Evolutionary conservation across 2,888 invertebrate species (phyloP).

Genomic region (Diogma glabrata): DNA sequence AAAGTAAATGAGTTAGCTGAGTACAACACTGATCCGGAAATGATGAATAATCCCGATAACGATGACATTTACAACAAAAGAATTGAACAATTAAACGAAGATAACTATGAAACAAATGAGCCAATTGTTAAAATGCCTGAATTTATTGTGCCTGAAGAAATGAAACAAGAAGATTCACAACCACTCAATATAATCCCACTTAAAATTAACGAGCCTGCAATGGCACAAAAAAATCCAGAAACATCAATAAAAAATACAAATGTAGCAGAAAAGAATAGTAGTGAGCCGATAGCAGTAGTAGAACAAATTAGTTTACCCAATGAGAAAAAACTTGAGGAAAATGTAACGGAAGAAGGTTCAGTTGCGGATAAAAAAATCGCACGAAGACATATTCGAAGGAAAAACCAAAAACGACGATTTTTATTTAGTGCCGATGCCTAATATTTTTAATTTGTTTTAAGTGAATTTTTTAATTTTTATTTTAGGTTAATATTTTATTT

Average conservation of each 20-base stretch:
- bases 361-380: conserved; percentile 3
- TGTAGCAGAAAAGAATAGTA: not conserved
- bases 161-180: no score
- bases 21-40: not conserved
- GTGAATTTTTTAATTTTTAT: no score
- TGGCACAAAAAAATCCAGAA: not conserved
- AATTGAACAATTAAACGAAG: not conserved
- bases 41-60: not conserved
- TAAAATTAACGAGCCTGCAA: no score
- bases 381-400: conserved; percentile 30
- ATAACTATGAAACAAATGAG: not conserved
- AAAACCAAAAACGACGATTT: conserved; percentile 30
- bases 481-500: no score
- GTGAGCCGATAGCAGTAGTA: not conserved
- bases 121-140: not conserved
- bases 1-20: not conserved
- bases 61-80: not conserved
- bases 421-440: conserved; percentile 34
- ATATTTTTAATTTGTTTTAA: no score
- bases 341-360: conserved; percentile 4
- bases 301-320: no score
- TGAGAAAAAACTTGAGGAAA: no score
- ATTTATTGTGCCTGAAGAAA: no score
- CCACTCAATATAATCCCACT: not conserved
- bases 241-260: no score